Evolutionary conservation across 2,888 invertebrate species (phyloP).

Genomic region (Stictocephala bisonia): DNA sequence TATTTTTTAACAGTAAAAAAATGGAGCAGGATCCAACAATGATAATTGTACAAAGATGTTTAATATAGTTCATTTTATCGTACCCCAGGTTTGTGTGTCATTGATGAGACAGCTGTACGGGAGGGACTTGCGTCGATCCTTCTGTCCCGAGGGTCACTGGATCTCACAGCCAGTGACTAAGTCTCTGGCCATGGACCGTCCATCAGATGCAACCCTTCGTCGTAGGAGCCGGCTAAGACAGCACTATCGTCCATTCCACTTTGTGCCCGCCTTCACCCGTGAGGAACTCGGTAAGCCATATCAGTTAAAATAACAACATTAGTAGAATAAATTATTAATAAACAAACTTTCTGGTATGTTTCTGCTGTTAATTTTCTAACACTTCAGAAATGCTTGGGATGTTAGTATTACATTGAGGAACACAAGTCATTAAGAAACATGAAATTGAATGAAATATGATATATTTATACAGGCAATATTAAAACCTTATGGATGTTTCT

Average conservation of each 20-base stretch:
- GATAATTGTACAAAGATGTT: not conserved
- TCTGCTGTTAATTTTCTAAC: too few species aligned
- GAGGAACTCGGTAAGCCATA: conserved; percentile 68
- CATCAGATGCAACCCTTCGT: conserved; percentile 64
- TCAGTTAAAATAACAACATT: too few species aligned
- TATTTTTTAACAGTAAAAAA: too few species aligned
- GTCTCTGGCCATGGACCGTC: conserved; percentile 61
- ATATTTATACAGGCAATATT: too few species aligned
- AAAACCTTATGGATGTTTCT: too few species aligned
- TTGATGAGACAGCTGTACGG: conserved; percentile 85
- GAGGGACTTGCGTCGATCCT: conserved; percentile 84
- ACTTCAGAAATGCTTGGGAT: too few species aligned
- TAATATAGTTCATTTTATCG: conserved; percentile 59
- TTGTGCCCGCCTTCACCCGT: conserved; percentile 68
- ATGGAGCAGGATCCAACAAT: too few species aligned
- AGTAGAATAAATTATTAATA: conserved; percentile 7
- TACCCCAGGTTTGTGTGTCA: conserved; percentile 76
- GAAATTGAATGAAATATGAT: too few species aligned
- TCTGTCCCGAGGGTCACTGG: conserved; percentile 80
- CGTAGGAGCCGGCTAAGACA: conserved; percentile 64
- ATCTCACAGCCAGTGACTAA: conserved; percentile 65
- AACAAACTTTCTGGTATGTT: too few species aligned
- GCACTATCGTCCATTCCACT: conserved; percentile 67
- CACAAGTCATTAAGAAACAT: too few species aligned
- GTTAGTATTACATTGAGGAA: too few species aligned